Base-by-base conservation (phyloP, 2,888 invertebrate genomes). In the Lepidonotus clava region DNA sequence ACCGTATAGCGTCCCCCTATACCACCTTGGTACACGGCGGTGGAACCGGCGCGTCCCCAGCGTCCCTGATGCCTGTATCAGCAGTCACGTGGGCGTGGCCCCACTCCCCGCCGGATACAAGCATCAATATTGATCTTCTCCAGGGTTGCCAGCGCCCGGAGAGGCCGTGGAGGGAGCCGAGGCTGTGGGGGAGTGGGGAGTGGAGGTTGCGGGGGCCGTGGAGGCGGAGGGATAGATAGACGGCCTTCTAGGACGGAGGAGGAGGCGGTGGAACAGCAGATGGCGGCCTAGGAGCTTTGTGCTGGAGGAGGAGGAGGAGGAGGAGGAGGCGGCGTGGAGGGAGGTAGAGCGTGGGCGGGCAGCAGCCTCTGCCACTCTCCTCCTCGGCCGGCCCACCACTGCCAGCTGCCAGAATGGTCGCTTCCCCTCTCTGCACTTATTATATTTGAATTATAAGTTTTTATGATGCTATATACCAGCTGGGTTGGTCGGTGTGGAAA, bases 61-160 rank as follows among this genome's bases (percentile, higher is more conserved):
- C 46, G 46, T 46, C 46, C 53, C 21, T 53, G 53, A 18, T 24
- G 18, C 53, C 28, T 61, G 2, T 61, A 61, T 61, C 61, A 61
- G 61, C 28, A 61, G 28, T 61, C 61, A 61, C 61, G 61, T 61
- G 61, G 61, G 61, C 61, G 61, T n/a, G 28, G n/a, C 61, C 61
- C 61, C 53, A 4, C 61, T 8, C 61, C 61, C 61, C 61, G 2
- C 28, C 61, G n/a, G 61, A 61, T 61, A 24, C 61, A 32, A 18
- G 61, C 61, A 61, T 61, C 61, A 61, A 61, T 61, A 61, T 61
- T 61, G 61, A 61, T 61, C 61, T 61, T 61, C 61, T 61, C 61
- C 61, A 61, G 61, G 61, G 61, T 61, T 61, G n/a, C 24, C 61
- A 32, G 61, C 24, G 61, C 28, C 28, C 1, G 28, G 61, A 28